A percentile compares a stretch with the other conserved stretches of the same genome.
These are phyloP conservation scores for Sebastes taczanowskii DNA, from an alignment of 2,797 vertebrate genomes.

Conservation along the genomic window DNA sequence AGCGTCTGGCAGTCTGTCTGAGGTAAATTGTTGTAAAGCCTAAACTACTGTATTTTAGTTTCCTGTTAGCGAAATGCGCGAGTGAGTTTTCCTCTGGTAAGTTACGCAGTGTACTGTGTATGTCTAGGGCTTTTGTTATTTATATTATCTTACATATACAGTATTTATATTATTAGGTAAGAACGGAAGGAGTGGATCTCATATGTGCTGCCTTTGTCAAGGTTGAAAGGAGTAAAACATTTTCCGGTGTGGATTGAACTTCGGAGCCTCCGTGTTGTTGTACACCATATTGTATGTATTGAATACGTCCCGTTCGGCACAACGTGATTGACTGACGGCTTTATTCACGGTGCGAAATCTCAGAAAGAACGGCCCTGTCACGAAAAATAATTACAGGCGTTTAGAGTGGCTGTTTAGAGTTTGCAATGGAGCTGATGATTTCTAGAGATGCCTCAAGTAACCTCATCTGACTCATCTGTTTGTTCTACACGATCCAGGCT, in stretches of 20 bases:
- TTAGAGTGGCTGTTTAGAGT: background rate
- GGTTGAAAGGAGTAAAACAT: background rate
- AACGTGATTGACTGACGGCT: background rate
- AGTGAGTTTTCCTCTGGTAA: background rate
- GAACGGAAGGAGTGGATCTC: background rate
- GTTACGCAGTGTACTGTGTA: background rate
- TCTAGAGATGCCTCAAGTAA: background rate
- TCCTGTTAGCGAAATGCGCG: background rate
- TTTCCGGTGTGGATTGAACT: background rate
- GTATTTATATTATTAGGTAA: background rate
- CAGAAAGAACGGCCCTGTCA: rapidly evolving
- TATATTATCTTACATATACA: too few relatives aligned
- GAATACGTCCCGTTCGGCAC: background rate
- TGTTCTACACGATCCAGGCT: background rate
- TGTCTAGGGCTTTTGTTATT: background rate
- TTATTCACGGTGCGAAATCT: background rate
- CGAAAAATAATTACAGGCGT: too few relatives aligned
- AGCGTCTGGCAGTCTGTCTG: too few relatives aligned
- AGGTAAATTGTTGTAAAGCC: too few relatives aligned
- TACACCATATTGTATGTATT: background rate
- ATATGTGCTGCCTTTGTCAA: background rate
- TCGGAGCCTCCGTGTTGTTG: background rate
- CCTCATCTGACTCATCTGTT: background rate
- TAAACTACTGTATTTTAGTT: too few relatives aligned
- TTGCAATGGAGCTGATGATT: background rate